A percentile compares a stretch with the other conserved stretches of the same genome.
Evolutionary conservation across 1,140 invertebrate genomes (phyloP).

Genomic region (Pseudomyrmex cubaensis): DNA sequence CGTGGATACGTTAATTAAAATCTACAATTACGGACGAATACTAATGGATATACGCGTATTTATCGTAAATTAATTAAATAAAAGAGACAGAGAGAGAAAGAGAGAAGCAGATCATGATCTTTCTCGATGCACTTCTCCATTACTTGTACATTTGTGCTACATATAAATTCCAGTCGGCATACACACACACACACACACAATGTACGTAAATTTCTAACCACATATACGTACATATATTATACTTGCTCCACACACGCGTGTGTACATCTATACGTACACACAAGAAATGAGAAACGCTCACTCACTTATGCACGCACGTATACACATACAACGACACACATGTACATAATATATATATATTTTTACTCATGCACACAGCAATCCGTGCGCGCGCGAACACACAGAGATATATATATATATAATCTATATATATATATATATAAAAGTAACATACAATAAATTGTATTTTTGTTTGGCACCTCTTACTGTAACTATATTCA

Average conservation of each 20-base stretch:
- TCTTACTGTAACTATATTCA: conserved; percentile 67
- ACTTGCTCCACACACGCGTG: conserved; percentile 25
- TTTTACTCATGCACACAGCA: conserved; percentile 13
- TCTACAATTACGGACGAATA: not conserved
- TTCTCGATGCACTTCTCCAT: conserved; percentile 23
- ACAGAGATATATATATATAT: conserved; percentile 55
- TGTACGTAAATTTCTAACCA: conserved; percentile 26
- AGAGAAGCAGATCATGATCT: conserved; percentile 42
- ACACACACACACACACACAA: not conserved
- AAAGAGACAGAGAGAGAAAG: not conserved
- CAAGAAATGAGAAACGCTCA: conserved; percentile 14
- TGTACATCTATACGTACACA: conserved; percentile 10
- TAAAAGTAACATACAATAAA: conserved; percentile 78
- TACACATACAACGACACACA: conserved; percentile 12
- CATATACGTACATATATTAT: conserved; percentile 12
- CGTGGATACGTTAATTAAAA: not conserved
- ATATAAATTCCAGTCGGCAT: conserved; percentile 12
- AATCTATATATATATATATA: conserved; percentile 64
- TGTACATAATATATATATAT: not conserved
- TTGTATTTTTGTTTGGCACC: conserved; percentile 79
- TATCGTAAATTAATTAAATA: conserved; percentile 36
- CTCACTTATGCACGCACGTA: conserved; percentile 17
- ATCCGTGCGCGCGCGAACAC: conserved; percentile 29
- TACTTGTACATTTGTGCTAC: not conserved
- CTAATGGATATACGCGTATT: not conserved